A percentile compares a stretch with the other conserved stretches of the same genome.
Conservation (phyloP, 2,888 invertebrate species). For the Clitarchus hookeri region DNA sequence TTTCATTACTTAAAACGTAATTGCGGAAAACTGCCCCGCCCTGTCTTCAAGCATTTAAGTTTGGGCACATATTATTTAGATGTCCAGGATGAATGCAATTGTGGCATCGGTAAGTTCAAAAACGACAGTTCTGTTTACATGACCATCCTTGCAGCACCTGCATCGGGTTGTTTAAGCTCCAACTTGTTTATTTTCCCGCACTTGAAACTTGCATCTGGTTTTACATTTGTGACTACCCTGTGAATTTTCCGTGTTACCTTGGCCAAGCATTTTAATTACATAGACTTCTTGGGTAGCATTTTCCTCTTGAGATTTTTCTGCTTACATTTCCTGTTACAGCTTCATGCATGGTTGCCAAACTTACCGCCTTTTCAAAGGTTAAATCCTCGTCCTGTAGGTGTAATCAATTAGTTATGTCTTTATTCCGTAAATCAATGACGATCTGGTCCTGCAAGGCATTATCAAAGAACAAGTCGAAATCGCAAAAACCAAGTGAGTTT, state of each 20-base stretch:
- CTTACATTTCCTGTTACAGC: no score
- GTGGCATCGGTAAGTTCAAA: background rate
- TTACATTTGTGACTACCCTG: no score
- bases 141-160: background rate
- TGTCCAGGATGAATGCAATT: background rate
- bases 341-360: no score
- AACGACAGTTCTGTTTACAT: background rate
- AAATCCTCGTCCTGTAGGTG: no score
- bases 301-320: no score
- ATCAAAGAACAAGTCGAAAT: background rate
- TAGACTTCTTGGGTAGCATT: background rate
- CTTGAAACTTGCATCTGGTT: background rate
- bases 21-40: background rate
- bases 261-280: background rate
- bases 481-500: background rate
- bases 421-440: background rate
- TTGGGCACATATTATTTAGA: background rate
- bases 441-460: background rate
- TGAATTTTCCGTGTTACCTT: background rate
- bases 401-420: background rate
- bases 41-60: background rate
- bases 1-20: background rate
- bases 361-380: no score
- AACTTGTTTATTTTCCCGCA: background rate
- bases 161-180: background rate